Percentiles rank a stretch among this genome's conserved stretches.
These are phyloP conservation scores for Heliconius sara DNA, from an alignment of 2,888 invertebrate species.

Conservation along the genomic window DNA sequence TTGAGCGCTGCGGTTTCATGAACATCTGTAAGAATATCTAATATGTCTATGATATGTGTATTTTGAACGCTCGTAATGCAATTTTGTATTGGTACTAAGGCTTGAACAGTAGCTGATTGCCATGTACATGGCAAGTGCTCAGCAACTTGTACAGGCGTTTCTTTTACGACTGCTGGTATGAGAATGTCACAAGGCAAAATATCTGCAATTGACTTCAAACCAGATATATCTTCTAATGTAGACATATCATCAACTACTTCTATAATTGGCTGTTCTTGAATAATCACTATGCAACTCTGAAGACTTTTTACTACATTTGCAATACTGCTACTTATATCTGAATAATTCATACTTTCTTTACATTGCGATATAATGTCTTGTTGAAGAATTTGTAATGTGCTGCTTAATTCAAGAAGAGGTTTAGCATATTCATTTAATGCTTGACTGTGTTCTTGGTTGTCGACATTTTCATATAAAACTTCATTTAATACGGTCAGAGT, in stretches of 20 bases:
- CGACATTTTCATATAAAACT: slow-evolving; percentile 66
- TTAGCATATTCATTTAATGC: slow-evolving; percentile 72
- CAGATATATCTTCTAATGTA: slow-evolving; percentile 84
- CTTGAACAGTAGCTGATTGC: slow-evolving; percentile 59
- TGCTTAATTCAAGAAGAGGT: slow-evolving; percentile 75
- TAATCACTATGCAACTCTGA: slow-evolving; percentile 75
- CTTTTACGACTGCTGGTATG: slow-evolving; percentile 62
- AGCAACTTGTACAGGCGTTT: slow-evolving; percentile 57
- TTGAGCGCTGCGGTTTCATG: slow-evolving; percentile 70
- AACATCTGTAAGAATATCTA: slow-evolving; percentile 70
- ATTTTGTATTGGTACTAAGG: slow-evolving; percentile 67
- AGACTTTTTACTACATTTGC: slow-evolving; percentile 71
- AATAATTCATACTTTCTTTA: slow-evolving; percentile 61
- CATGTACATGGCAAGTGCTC: slow-evolving; percentile 47
- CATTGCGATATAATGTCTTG: slow-evolving; percentile 76
- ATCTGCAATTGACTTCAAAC: slow-evolving; percentile 82
- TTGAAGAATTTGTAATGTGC: slow-evolving; percentile 74
- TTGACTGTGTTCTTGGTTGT: slow-evolving; percentile 60
- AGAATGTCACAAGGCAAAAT: slow-evolving; percentile 69
- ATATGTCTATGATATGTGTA: slow-evolving; percentile 66
- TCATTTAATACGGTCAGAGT: slow-evolving; percentile 68
- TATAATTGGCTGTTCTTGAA: slow-evolving; percentile 75
- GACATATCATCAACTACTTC: slow-evolving; percentile 82
- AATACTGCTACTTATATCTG: slow-evolving; percentile 63
- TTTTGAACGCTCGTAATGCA: slow-evolving; percentile 66